Base-by-base conservation (phyloP, 1,140 invertebrate species). In the Euglossa dilemma region DNA sequence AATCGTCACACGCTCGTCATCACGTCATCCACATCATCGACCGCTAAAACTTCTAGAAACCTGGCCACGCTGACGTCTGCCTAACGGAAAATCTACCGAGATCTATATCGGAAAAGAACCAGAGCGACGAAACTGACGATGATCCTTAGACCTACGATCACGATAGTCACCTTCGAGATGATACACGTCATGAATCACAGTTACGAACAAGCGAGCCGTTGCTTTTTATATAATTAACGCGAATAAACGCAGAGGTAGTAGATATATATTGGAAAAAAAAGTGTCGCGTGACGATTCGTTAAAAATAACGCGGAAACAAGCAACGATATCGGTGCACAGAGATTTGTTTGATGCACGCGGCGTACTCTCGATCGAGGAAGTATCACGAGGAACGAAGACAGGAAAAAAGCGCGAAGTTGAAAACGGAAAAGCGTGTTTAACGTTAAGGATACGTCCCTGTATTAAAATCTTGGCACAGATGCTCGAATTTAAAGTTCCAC, bases 1-100 rank as follows among this genome's bases (percentile, higher is more conserved):
- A 73, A 80, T 90, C 91, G 91, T 92, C 91, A 89, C 71, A 73
- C 80, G 73, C 87, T 88, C 88, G 89, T 90, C 91, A 89, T 84
- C 80, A 47, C 76, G 78, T 69, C 79, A 69, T 72, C 76, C 67
- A 74, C 63, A 83, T 76, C 78, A 75, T 85, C 75, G 64, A 61
- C 63, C 36, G 57, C 47, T 70, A 71, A 71, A 70, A 50, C 50
- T 54, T 63, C 81, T 45, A 77, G 61, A 81, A 75, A 76, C 20
- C 45, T 12, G 14, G 5, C 8, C 25, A 16, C 52, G 12, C 36
- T 57, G 20, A 57, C 71, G 18, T 47, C 6, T 28, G 16, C 14
- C 14, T 6, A 7, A n/a, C 6, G 9, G 20, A 52, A 20, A 43
- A 0, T n/a, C 64, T 12, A 45, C 0, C 36, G 4, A 36, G 63